Evolutionary conservation across 2,113 vertebrate genomes (phyloP).

Genomic region (Callaeas wilsoni): DNA sequence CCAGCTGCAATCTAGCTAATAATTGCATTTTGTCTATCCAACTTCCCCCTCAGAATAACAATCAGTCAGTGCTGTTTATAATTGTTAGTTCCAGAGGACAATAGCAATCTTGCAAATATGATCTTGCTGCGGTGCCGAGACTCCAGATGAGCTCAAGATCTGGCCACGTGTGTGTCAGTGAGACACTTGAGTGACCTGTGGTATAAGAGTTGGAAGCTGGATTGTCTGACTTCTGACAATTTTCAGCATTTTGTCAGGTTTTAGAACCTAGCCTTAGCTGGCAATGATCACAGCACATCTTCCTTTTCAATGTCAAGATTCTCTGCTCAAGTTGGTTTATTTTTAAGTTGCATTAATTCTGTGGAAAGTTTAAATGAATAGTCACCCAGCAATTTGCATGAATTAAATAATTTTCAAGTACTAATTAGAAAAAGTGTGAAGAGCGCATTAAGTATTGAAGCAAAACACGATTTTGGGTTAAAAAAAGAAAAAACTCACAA

Average conservation of each 20-base stretch:
- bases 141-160: background rate
- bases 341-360: constrained; percentile 35
- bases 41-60: background rate
- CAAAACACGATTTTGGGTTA: background rate
- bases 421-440: constrained; percentile 38
- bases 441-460: constrained; percentile 14
- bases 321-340: constrained; percentile 33
- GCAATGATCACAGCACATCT: background rate
- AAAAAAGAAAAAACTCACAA: background rate
- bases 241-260: background rate
- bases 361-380: constrained; percentile 34
- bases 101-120: background rate
- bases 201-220: background rate
- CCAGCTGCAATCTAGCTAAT: constrained; percentile 5
- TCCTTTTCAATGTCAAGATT: background rate
- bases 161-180: background rate
- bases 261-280: background rate
- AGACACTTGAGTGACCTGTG: background rate
- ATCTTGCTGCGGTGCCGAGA: background rate
- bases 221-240: background rate
- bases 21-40: constrained; percentile 7
- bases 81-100: background rate
- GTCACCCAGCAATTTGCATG: constrained; percentile 50
- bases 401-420: constrained; percentile 50
- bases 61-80: background rate